Conservation (phyloP, 2,888 invertebrate species). For the Phortica okadai region DNA sequence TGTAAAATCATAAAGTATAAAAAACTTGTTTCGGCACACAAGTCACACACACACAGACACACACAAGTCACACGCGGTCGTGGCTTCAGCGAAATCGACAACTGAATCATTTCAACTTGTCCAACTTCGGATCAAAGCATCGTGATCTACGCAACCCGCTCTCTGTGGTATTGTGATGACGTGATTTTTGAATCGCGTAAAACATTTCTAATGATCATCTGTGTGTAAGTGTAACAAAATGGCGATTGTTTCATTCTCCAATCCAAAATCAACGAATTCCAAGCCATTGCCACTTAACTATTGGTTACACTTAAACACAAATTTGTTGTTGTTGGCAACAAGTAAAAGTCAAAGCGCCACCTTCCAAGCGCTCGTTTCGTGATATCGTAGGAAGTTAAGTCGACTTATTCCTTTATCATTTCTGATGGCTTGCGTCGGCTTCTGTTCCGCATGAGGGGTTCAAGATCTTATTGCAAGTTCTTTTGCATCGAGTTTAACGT, state of each 20-base stretch:
- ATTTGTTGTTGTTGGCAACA: no score
- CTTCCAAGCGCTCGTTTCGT: not conserved
- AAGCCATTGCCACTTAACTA: not conserved
- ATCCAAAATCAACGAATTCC: no score
- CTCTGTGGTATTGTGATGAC: constrained; percentile 53
- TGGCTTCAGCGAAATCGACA: constrained; percentile 61
- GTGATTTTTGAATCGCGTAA: constrained; percentile 54
- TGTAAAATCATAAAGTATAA: constrained; percentile 39
- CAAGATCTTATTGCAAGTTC: not conserved
- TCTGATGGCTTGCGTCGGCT: constrained; percentile 8
- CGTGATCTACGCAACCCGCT: constrained; percentile 62
- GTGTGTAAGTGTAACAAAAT: constrained; percentile 37
- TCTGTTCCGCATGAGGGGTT: constrained; percentile 18
- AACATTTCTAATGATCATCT: constrained; percentile 45
- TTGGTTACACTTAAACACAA: not conserved
- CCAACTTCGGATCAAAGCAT: not conserved
- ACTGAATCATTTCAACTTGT: constrained; percentile 67
- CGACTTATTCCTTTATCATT: constrained; percentile 16
- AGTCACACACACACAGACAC: constrained; percentile 41
- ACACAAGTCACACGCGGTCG: no score
- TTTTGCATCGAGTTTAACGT: no score
- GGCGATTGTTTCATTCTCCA: constrained; percentile 27
- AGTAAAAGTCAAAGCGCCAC: not conserved
- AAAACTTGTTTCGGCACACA: constrained; percentile 57
- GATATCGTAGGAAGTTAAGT: not conserved